Evolutionary conservation across 2,888 invertebrate species (phyloP), one percentile per base, ranked within the genome.

Genomic region (Stictocephala bisonia): DNA sequence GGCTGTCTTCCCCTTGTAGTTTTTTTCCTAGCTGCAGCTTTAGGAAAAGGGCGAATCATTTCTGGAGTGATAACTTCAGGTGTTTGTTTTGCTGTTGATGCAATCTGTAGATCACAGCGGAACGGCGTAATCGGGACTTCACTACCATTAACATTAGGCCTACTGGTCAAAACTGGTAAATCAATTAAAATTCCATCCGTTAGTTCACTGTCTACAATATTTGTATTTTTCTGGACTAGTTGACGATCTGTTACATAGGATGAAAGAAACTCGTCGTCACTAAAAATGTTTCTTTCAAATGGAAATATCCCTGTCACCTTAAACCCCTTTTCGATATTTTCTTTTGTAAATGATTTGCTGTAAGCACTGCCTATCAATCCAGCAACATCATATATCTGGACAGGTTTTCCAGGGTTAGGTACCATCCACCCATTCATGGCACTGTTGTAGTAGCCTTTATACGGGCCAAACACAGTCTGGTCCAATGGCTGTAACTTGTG

Each of bases 401-500:
- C n/a, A n/a, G 53, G 22, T 56, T 15, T 70, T 56, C 56, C 56
- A 56, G 70, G 70, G 26, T 70, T 24, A 1, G 31, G 31, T 40
- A 40, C 6, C 70, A 56, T 70, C 60, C 64, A 71, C 9, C 26
- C 50, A 20, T 24, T 22, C 20, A 29, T 24, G 1, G 71, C 64
- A 13, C 9, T 40, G 27, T 71, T 64, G 15, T 64, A 71, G 31
- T 20, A 71, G 9, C 26, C 27, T 64, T 71, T 71, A 6, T 35
- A 53, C 13, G 71, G 71, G 3, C 71, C 64, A 64, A 64, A 71
- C 6, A 71, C 58, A 2, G 48, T 44, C 18, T 18, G 1, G 18
- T 71, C 60, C 11, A 70, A 40, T 11, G 56, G 70, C 56, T 70
- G 70, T 3, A 70, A 81, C 79, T 48, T 48, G 40, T 67, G 29